phyloP scores from a whole-genome alignment of 2,797 vertebrate genomes.

The Halcyon chelicuti region DNA sequence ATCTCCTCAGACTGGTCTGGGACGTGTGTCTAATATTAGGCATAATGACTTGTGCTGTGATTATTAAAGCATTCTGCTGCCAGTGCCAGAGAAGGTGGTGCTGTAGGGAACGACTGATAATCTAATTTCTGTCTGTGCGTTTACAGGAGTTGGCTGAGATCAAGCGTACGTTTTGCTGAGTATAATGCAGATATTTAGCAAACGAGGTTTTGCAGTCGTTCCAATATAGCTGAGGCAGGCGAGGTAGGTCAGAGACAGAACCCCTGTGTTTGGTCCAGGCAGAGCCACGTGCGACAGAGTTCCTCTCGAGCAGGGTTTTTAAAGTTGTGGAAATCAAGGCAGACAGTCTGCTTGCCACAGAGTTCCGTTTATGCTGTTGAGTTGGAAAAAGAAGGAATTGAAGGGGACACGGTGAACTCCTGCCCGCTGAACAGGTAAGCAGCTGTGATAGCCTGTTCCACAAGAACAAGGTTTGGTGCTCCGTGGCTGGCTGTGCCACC shows the following conservation, averaged over 20 bases:
- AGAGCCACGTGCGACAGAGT: neutral
- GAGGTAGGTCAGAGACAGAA: neutral
- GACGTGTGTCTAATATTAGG: neutral
- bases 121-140: neutral
- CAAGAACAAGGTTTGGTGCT: accelerated
- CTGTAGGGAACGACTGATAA: neutral
- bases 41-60: neutral
- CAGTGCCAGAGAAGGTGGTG: neutral
- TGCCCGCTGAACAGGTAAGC: neutral
- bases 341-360: accelerated
- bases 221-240: accelerated
- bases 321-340: accelerated
- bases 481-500: neutral
- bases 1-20: neutral
- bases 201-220: neutral
- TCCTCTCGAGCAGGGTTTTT: neutral
- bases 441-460: neutral
- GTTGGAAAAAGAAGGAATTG: neutral
- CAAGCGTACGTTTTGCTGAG: neutral
- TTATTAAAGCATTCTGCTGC: neutral
- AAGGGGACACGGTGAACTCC: neutral
- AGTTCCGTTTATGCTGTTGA: neutral
- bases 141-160: neutral
- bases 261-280: accelerated
- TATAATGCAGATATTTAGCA: neutral